These are phyloP conservation scores for Lepilemur septentrionalis DNA, from an alignment of 2,797 vertebrate species.

Conservation along the genomic window DNA sequence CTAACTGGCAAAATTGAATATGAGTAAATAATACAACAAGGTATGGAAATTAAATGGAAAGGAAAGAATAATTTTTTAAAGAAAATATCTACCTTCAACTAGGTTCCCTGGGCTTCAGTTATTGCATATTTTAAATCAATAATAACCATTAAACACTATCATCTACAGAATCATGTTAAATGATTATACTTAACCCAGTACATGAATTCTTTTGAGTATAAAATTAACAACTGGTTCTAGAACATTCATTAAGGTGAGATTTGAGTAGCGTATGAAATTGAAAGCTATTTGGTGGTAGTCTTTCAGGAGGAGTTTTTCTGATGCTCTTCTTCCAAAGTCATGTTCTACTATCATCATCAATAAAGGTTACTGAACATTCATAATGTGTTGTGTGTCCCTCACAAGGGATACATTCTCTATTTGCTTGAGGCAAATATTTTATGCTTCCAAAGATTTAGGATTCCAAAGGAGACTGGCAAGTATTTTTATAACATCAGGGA, in stretches of 20 bases:
- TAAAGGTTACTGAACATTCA: neutral
- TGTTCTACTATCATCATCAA: neutral
- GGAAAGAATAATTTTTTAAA: neutral
- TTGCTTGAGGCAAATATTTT: neutral
- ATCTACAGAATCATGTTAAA: neutral
- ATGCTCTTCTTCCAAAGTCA: neutral
- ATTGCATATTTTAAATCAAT: neutral
- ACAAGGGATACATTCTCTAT: neutral
- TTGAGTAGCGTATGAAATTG: neutral
- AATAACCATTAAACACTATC: neutral
- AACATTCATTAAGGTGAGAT: neutral
- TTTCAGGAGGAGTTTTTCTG: neutral
- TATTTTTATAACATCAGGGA: neutral
- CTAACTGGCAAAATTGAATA: neutral
- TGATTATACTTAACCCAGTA: neutral
- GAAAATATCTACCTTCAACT: neutral
- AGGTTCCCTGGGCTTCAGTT: neutral
- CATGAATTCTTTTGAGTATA: neutral
- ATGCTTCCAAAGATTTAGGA: neutral
- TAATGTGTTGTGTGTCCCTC: neutral
- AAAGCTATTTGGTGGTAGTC: neutral
- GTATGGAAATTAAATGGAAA: neutral
- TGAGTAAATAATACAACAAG: neutral
- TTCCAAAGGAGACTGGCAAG: neutral
- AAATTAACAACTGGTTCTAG: neutral